Conservation (phyloP, 2,888 invertebrate species). For the Blastobasis lacticolella region DNA sequence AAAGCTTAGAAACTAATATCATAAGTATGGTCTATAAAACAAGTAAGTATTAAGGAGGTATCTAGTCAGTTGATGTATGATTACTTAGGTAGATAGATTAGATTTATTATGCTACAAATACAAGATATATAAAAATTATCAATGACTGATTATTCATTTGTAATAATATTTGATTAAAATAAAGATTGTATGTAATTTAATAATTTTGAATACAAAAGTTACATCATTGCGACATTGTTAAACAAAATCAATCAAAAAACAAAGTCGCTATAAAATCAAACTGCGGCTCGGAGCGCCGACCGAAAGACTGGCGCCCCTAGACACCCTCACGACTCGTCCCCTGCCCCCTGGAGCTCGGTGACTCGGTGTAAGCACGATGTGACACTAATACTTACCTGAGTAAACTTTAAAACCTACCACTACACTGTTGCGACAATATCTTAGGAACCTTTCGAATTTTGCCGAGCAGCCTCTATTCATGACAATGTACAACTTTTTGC, state of each 20-base stretch:
- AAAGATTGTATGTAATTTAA: too few species aligned
- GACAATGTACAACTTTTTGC: too few species aligned
- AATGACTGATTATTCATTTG: too few species aligned
- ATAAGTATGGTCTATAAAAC: too few species aligned
- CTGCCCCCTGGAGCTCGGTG: constrained; percentile 45
- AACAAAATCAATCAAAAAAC: constrained; percentile 44
- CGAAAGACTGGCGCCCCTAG: constrained; percentile 35
- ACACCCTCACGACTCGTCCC: constrained; percentile 47
- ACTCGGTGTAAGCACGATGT: constrained; percentile 53
- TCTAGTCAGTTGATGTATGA: too few species aligned
- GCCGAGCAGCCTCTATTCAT: constrained; percentile 10
- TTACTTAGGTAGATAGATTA: too few species aligned
- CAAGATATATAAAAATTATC: too few species aligned
- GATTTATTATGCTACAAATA: too few species aligned
- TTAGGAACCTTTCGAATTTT: constrained; percentile 25
- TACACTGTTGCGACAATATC: constrained; percentile 44
- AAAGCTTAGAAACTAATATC: too few species aligned
- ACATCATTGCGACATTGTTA: constrained; percentile 6
- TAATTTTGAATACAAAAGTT: too few species aligned
- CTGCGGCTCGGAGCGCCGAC: constrained; percentile 37
- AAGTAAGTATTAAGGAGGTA: too few species aligned
- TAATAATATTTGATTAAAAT: too few species aligned
- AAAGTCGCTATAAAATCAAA: constrained; percentile 33
- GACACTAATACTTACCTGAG: constrained; percentile 61
- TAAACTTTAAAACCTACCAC: constrained; percentile 53